Percentiles rank a stretch among this genome's conserved stretches.
Evolutionary conservation across 2,113 vertebrate genomes (phyloP).

Genomic region (Pseudopipra pipra): DNA sequence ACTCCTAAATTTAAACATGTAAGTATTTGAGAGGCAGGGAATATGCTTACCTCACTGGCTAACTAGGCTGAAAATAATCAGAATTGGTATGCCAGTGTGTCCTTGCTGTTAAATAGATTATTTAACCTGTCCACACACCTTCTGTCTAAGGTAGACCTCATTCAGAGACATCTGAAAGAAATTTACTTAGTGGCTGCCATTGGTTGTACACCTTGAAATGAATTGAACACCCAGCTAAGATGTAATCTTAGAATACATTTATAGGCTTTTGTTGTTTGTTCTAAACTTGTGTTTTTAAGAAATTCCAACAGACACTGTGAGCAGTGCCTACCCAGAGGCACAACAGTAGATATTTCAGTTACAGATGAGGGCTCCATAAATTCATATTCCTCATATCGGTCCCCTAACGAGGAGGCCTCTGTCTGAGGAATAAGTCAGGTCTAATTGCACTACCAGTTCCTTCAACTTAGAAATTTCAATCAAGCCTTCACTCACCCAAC

Average conservation of each 20-base stretch:
- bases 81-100: background rate
- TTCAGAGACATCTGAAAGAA: background rate
- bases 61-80: background rate
- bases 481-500: slow-evolving; percentile 3
- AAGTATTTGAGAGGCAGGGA: background rate
- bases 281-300: background rate
- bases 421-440: background rate
- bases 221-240: background rate
- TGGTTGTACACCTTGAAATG: background rate
- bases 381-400: background rate
- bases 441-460: background rate
- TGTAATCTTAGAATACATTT: background rate
- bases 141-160: background rate
- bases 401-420: background rate
- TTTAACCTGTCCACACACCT: background rate
- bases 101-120: background rate
- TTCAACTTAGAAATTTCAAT: background rate
- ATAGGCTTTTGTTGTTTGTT: background rate
- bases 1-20: background rate
- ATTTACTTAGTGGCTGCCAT: background rate
- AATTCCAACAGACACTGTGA: background rate
- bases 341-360: background rate
- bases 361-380: background rate
- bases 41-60: background rate
- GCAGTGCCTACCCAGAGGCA: background rate